Evolutionary conservation across 2,888 invertebrate genomes (phyloP).

Genomic region (Ptilodon capucinus): DNA sequence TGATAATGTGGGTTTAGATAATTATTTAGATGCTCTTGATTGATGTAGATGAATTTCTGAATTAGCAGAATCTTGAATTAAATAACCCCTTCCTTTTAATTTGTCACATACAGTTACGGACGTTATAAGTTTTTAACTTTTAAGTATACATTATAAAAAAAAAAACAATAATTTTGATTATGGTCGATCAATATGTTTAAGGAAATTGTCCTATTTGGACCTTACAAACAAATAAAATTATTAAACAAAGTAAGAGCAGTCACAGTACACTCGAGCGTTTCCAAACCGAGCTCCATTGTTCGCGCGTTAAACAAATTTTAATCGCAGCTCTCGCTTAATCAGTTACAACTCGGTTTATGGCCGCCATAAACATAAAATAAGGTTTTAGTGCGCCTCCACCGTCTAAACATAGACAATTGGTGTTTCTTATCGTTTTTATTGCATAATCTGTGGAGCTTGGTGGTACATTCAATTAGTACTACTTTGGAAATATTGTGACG

Average conservation of each 20-base stretch:
- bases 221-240: neutral
- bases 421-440: conserved; percentile 44
- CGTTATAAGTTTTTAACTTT: no score
- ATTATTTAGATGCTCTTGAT: no score
- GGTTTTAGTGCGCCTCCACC: conserved; percentile 18
- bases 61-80: neutral
- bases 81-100: neutral
- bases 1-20: neutral
- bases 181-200: no score
- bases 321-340: conserved; percentile 17
- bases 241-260: neutral
- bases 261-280: neutral
- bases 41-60: neutral
- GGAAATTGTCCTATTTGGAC: no score
- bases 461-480: conserved; percentile 29
- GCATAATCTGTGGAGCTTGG: conserved; percentile 35
- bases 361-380: conserved; percentile 29
- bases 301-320: conserved; percentile 24
- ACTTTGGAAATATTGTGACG: conserved; percentile 8
- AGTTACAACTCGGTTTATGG: conserved; percentile 20
- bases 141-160: no score
- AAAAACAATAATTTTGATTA: no score
- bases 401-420: conserved; percentile 38
- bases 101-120: no score
- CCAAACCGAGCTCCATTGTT: conserved; percentile 11